Evolutionary conservation across 2,113 vertebrate genomes (phyloP).

Genomic region (Nestor notabilis): DNA sequence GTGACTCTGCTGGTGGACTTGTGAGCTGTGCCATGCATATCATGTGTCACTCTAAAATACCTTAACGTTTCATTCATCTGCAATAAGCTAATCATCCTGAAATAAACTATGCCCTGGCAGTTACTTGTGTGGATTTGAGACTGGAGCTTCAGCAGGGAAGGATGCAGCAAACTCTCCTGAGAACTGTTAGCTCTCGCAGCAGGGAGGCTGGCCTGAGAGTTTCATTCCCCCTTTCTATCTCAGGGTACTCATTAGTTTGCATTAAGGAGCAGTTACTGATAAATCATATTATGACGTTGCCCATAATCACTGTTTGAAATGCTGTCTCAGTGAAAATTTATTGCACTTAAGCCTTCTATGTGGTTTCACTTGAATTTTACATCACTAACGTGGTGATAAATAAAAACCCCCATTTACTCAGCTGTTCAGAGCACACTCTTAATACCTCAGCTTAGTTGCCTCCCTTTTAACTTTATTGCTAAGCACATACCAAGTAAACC

Average conservation of each 20-base stretch:
- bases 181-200: neutral
- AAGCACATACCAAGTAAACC: constrained; percentile 16
- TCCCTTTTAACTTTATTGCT: constrained; percentile 47
- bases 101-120: constrained; percentile 51
- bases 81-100: constrained; percentile 50
- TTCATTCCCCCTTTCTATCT: constrained; percentile 15
- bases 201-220: neutral
- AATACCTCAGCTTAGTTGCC: constrained; percentile 41
- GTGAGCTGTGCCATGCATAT: neutral
- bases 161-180: neutral
- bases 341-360: constrained; percentile 21
- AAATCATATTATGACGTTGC: constrained; percentile 42
- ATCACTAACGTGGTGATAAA: neutral
- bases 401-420: constrained; percentile 30
- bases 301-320: constrained; percentile 32
- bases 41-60: constrained; percentile 65
- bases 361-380: constrained; percentile 18
- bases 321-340: constrained; percentile 45
- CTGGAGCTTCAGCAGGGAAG: constrained; percentile 27
- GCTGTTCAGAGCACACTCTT: constrained; percentile 19
- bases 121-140: neutral
- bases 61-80: constrained; percentile 57
- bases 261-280: constrained; percentile 48
- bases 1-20: constrained; percentile 11
- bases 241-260: constrained; percentile 5